These are phyloP conservation scores for Macropis europaea DNA, from an alignment of 2,888 invertebrate genomes.

Conservation along the genomic window DNA sequence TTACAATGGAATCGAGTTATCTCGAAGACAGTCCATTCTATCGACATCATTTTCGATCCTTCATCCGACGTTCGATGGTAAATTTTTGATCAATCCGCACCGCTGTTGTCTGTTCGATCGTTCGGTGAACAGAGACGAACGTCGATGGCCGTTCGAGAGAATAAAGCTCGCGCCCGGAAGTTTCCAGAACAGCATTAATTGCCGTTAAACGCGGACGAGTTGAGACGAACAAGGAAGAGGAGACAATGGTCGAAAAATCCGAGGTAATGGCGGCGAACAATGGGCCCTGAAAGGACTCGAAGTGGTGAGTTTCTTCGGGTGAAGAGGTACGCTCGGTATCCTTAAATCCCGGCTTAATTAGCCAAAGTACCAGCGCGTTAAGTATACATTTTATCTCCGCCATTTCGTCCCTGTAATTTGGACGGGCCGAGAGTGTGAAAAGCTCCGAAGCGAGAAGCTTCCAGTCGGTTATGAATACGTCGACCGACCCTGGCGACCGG, in stretches of 20 bases:
- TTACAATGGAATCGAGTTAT: no score
- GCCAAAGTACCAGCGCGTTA: constrained; percentile 36
- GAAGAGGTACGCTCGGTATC: background rate
- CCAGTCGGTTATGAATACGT: constrained; percentile 74
- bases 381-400: constrained; percentile 44
- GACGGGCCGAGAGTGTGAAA: constrained; percentile 46
- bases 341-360: constrained; percentile 55
- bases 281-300: background rate
- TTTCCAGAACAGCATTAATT: background rate
- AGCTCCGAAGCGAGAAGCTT: constrained; percentile 43
- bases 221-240: background rate
- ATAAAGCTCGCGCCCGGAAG: no score
- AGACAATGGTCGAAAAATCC: background rate
- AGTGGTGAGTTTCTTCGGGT: constrained; percentile 11
- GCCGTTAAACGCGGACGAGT: background rate
- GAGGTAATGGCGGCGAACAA: background rate
- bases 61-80: no score
- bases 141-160: no score
- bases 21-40: no score
- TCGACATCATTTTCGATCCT: no score
- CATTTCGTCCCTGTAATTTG: constrained; percentile 49
- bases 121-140: no score
- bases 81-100: no score
- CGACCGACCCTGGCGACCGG: constrained; percentile 69
- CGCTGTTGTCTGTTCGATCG: no score